Evolutionary conservation across 2,113 vertebrate genomes (phyloP).

Genomic region (Sceloporus tristichus): DNA sequence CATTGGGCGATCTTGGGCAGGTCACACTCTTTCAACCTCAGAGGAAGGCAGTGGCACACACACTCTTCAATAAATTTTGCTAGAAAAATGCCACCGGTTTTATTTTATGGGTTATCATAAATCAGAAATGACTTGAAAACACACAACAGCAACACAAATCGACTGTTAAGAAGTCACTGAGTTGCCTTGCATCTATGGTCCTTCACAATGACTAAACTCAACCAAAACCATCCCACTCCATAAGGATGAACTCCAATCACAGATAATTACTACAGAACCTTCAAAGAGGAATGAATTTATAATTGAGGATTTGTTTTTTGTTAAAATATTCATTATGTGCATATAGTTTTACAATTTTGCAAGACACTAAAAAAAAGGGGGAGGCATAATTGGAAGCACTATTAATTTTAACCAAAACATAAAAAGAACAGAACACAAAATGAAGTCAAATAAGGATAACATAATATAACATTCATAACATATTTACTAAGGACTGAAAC

Average conservation of each 20-base stretch:
- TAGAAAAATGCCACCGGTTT: no score
- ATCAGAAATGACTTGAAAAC: no score
- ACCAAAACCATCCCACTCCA: not conserved
- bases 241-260: not conserved
- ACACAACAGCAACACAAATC: not conserved
- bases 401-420: no score
- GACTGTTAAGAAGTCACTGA: not conserved
- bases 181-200: rapidly evolving
- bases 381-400: not conserved
- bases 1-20: no score
- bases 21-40: no score
- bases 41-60: no score
- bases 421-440: not conserved
- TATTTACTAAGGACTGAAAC: no score
- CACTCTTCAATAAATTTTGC: no score
- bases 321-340: not conserved
- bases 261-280: rapidly evolving
- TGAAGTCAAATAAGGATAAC: no score
- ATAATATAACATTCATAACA: no score
- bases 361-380: not conserved
- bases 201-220: not conserved
- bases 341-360: not conserved
- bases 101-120: no score
- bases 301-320: not conserved
- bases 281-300: rapidly evolving